Evolutionary conservation across 2,797 vertebrate species (phyloP).

Genomic region (Pelobates cultripes): DNA sequence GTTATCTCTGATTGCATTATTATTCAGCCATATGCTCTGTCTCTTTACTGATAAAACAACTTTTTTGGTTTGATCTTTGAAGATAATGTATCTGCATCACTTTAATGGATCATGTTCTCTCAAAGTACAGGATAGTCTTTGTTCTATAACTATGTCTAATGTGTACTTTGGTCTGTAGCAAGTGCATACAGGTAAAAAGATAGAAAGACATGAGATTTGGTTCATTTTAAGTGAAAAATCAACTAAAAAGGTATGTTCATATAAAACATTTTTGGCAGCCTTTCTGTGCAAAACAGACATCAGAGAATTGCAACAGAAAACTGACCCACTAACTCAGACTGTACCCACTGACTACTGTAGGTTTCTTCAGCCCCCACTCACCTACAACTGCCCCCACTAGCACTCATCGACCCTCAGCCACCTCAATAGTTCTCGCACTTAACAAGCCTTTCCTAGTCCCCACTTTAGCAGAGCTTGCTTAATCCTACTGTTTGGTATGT

Average conservation of each 20-base stretch:
- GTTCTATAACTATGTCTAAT: constrained; percentile 20
- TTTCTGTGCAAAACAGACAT: background rate
- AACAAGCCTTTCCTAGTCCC: too few species aligned
- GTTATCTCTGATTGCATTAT: background rate
- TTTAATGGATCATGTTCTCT: constrained; percentile 13
- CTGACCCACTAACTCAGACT: too few species aligned
- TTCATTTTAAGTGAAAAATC: background rate
- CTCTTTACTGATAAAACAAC: background rate
- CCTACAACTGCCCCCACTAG: background rate
- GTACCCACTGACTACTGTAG: too few species aligned
- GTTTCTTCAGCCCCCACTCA: background rate
- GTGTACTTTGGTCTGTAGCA: constrained; percentile 8
- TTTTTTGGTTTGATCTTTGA: constrained; percentile 33
- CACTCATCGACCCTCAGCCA: background rate
- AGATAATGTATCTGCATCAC: background rate
- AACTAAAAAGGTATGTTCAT: background rate
- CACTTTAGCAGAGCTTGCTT: too few species aligned
- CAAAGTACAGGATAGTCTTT: background rate
- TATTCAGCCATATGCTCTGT: background rate
- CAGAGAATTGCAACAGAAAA: too few species aligned
- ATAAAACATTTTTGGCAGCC: background rate
- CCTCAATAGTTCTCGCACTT: too few species aligned
- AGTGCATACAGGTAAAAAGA: background rate
- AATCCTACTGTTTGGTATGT: too few species aligned
- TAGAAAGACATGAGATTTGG: background rate